Conservation (phyloP, 2,113 vertebrate genomes). For the Australoheros scitulus region DNA sequence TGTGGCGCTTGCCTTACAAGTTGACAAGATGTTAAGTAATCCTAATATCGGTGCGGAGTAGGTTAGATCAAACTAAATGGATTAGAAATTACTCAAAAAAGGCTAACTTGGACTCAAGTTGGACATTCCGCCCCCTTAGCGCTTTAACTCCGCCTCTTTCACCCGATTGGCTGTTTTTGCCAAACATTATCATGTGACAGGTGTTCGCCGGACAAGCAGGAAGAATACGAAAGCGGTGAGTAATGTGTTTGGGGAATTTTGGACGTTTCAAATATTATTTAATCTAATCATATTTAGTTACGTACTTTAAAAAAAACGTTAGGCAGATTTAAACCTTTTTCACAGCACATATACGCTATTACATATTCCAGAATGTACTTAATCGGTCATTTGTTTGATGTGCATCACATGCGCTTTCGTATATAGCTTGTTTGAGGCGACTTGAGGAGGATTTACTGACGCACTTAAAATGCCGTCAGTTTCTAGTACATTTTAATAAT, state of each 20-base stretch:
- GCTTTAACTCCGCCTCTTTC: neutral
- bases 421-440: neutral
- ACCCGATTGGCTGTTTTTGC: constrained; percentile 45
- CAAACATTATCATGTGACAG: constrained; percentile 52
- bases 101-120: constrained; percentile 21
- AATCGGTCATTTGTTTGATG: neutral
- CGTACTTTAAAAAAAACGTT: fast-evolving
- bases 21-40: neutral
- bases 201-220: constrained; percentile 7
- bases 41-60: neutral
- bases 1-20: neutral
- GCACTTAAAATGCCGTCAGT: neutral
- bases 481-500: neutral
- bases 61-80: neutral
- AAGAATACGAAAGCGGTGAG: constrained; percentile 47
- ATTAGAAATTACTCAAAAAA: neutral
- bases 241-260: neutral
- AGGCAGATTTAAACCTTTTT: fast-evolving
- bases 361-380: neutral
- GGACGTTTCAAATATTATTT: neutral
- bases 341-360: fast-evolving
- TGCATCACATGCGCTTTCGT: neutral
- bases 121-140: constrained; percentile 4
- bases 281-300: fast-evolving
- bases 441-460: neutral